Evolutionary conservation across 2,113 vertebrate genomes (phyloP), one percentile per base, ranked within the genome.

Genomic region (Perca schrenkii): DNA sequence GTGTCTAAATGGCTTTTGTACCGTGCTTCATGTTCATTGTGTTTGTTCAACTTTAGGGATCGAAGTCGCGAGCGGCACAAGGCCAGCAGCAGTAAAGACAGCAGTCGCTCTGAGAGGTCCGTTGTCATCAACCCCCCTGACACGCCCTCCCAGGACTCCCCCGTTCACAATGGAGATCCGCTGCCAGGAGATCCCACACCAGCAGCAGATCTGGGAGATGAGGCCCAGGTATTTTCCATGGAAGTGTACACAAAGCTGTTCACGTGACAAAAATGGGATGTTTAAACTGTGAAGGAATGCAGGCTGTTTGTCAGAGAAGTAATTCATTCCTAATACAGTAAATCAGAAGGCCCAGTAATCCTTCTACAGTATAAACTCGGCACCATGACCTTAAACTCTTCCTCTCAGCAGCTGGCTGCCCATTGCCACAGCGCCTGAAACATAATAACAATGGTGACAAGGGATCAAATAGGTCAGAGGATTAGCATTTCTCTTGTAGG

Each of bases 61-160:
- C 97, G 96, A 91, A 97, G 95, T 54, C 95, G 96, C 46, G 97
- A 98, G 82, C 96, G 97, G 74, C 97, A 98, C 92, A 98, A 97
- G 93, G 95, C 95, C 0, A 95, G 96, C 58, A 96, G 91, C 94
- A 93, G 92, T 36, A 98, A 97, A 92, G 97, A 97, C 69, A 96
- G 97, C 92, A 96, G 94, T 64, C 96, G 96, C 17, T 97, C 96
- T 0, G 97, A 98, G 94, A 96, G 97, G 78, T 98, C 97, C 0
- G 97, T 98, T 74, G 96, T 97, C 31, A 97, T 98, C 87, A 97
- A 98, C 79, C 94, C 97, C 0, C 96, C 97, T 3, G 95, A 96
- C 7, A 95, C 95, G 2, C 91, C 94, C 4, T 91, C 94, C 22
- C 93, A 94, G 64, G 89, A 91, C 2, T 93, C 93, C 25, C 94